Conservation (phyloP, 2,113 vertebrate species). For the Micronisus gabar region DNA sequence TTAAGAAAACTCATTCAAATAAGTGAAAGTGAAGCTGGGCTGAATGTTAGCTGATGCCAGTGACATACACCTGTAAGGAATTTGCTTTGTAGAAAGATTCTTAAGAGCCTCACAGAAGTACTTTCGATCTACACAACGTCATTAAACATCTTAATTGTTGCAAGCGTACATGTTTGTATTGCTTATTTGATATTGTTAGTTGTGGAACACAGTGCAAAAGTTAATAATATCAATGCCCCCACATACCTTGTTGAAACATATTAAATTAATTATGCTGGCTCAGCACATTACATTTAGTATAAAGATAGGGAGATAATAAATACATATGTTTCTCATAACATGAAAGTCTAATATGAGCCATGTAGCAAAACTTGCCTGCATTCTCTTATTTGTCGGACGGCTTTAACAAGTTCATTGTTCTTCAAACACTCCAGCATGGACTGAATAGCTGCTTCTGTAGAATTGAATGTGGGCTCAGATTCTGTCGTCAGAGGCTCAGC, state of each 20-base stretch:
- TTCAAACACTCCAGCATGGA: slow-evolving; percentile 94
- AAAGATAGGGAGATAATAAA: background rate
- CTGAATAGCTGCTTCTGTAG: slow-evolving; percentile 92
- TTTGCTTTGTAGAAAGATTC: background rate
- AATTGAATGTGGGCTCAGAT: slow-evolving; percentile 80
- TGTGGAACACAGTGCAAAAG: background rate
- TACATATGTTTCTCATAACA: background rate
- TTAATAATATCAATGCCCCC: background rate
- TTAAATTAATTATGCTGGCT: background rate
- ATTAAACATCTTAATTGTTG: background rate
- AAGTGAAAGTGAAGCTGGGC: background rate
- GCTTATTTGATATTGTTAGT: background rate
- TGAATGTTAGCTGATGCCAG: background rate
- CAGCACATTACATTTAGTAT: background rate
- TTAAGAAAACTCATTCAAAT: background rate
- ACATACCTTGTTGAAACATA: background rate
- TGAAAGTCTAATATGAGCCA: background rate
- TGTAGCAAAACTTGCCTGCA: slow-evolving; percentile 82
- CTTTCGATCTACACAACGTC: background rate
- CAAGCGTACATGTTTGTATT: background rate
- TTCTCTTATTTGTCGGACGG: slow-evolving; percentile 89
- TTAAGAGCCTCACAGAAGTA: background rate
- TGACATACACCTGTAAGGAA: background rate
- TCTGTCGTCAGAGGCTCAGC: slow-evolving; percentile 79
- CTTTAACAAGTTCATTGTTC: slow-evolving; percentile 90